These are phyloP conservation scores for Druceiella hillmani DNA, from an alignment of 2,888 invertebrate genomes.

Conservation along the genomic window DNA sequence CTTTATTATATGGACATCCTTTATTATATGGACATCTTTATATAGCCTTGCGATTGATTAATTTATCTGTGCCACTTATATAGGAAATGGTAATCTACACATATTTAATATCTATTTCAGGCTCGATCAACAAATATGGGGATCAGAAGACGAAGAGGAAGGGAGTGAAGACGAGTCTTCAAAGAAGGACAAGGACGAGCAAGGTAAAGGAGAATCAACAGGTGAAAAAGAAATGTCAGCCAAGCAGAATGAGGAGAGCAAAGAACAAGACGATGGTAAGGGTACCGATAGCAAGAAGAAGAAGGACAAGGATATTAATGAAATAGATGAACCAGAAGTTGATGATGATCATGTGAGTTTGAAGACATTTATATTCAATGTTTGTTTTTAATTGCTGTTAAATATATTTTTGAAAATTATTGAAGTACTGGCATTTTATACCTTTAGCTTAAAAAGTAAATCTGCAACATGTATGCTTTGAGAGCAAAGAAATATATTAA, in stretches of 20 bases:
- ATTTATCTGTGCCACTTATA: background rate
- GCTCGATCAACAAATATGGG: conserved; percentile 76
- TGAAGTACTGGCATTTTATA: no score
- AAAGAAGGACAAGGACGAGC: conserved; percentile 56
- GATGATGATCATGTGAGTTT: conserved; percentile 67
- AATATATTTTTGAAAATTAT: no score
- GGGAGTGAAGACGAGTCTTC: conserved; percentile 47
- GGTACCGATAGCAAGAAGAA: conserved; percentile 51
- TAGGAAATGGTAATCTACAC: background rate
- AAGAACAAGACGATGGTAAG: conserved; percentile 52
- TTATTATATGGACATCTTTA: no score
- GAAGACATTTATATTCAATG: no score
- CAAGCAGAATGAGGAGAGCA: conserved; percentile 58
- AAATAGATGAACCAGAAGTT: conserved; percentile 74
- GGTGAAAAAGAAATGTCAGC: conserved; percentile 71
- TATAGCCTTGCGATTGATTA: background rate
- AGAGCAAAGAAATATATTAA: no score
- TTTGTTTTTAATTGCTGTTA: no score
- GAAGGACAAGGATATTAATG: conserved; percentile 68
- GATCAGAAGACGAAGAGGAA: conserved; percentile 75
- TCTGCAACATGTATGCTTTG: no score
- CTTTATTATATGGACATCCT: no score
- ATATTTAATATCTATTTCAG: conserved; percentile 27
- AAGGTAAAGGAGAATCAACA: conserved; percentile 55
- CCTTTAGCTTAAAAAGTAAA: no score